Base-by-base conservation (phyloP, 2,797 vertebrate genomes). In the Spinus pinus region DNA sequence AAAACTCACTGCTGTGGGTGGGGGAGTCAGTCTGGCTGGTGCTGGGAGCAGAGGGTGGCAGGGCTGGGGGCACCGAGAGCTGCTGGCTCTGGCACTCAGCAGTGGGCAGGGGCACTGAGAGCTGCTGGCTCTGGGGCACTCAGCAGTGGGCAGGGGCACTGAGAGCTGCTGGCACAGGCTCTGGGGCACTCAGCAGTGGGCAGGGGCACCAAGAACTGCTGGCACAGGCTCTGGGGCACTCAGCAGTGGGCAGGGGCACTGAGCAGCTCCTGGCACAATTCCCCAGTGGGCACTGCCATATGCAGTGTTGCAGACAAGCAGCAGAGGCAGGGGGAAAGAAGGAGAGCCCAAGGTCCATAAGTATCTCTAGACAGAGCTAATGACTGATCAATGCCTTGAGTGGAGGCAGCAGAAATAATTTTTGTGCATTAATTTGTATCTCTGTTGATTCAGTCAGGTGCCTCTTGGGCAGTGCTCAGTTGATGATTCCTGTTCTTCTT, bases 201-300 rank as follows among this genome's bases (percentile, higher is more conserved):
- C 39, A 39, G 39, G 39, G 39, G 39, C 39, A 39, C 37, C 12
- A 12, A 39, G 37, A 39, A 6, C 39, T 39, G 39, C 39, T 39
- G 37, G 37, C 33, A 33, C 33, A 37, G 39, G 39, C 44, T 6
- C 44, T 39, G 39, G 37, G 37, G 39, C 21, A 44, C 19, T 97
- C 96, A 67, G 88, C 95, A 46, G 80, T 86, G 92, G 88, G 87
- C 89, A 88, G 44, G 44, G 12, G 44, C 44, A 46, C 46, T 2
- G 7, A 83, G 75, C 35, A 81, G 94, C 93, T 84, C 84, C 93
- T 91, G 37, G 92, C 97, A 95, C 84, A 35, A 23, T 81, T 97
- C 96, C 67, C 91, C 41, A 42, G 17, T 42, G 41, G 41, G 41
- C 41, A 42, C 41, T 42, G 17, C 41, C 41, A 19, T 42, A 42